Evolutionary conservation across 2,113 vertebrate genomes (phyloP).

Genomic region (Zeus faber): DNA sequence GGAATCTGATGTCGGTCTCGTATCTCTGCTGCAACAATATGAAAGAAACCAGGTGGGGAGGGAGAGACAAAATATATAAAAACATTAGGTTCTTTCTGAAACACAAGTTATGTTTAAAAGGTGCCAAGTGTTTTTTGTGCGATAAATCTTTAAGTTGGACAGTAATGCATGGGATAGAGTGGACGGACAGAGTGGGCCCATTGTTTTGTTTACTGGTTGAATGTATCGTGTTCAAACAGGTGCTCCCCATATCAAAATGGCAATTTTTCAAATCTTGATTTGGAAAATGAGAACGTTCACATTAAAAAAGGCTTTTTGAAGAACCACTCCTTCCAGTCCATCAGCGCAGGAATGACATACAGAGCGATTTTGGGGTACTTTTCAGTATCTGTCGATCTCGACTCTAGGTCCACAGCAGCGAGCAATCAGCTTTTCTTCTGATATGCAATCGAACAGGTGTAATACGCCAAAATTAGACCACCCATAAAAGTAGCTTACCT

Average conservation of each 20-base stretch:
- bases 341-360: slow-evolving; percentile 1
- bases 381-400: slow-evolving; percentile 9
- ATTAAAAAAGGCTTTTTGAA: neutral
- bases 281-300: neutral
- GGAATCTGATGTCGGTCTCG: slow-evolving; percentile 24
- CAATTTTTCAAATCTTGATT: neutral
- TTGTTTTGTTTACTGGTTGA: neutral
- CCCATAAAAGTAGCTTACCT: slow-evolving; percentile 27
- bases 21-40: neutral
- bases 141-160: too few species aligned
- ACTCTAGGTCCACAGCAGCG: slow-evolving; percentile 32
- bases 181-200: too few species aligned
- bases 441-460: slow-evolving; percentile 50
- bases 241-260: neutral
- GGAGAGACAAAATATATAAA: slow-evolving; percentile 16
- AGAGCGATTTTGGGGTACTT: slow-evolving; percentile 16
- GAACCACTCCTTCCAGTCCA: too few species aligned
- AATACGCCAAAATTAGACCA: slow-evolving; percentile 53
- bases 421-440: slow-evolving; percentile 30
- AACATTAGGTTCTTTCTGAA: too few species aligned
- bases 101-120: too few species aligned
- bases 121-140: too few species aligned
- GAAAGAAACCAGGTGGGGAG: slow-evolving; percentile 5
- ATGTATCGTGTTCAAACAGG: neutral
- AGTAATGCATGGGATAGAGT: too few species aligned